Evolutionary conservation across 2,113 vertebrate species (phyloP).

Genomic region (Ancistrus triradiatus): DNA sequence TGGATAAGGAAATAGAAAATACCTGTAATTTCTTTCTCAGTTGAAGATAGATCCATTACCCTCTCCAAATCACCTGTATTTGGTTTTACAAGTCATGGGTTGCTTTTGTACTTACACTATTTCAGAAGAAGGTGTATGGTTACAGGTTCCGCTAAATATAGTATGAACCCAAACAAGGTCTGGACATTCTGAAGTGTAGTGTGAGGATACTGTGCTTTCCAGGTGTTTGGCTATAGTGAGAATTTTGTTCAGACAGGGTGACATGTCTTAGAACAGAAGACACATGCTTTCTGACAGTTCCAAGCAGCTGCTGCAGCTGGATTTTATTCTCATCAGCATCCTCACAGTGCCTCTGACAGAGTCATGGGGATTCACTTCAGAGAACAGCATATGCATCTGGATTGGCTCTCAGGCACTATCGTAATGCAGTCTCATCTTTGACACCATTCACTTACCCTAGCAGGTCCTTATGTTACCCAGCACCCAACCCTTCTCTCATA

Average conservation of each 20-base stretch:
- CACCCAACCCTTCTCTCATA: no score
- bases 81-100: constrained; percentile 37
- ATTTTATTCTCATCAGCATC: constrained; percentile 8
- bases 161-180: neutral
- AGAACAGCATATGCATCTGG: constrained; percentile 27
- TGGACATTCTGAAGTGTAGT: neutral
- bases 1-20: neutral
- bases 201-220: neutral
- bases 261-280: constrained; percentile 44
- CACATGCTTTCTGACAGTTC: constrained; percentile 43
- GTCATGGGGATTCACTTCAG: constrained; percentile 12
- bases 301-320: constrained; percentile 23
- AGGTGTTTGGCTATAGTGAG: constrained; percentile 25
- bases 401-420: constrained; percentile 13
- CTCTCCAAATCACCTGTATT: constrained; percentile 58
- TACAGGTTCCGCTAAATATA: neutral
- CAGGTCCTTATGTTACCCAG: neutral
- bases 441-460: constrained; percentile 19
- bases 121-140: neutral
- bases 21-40: neutral
- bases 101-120: constrained; percentile 53
- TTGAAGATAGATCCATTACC: constrained; percentile 3
- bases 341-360: constrained; percentile 20
- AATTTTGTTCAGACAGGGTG: constrained; percentile 21
- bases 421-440: constrained; percentile 32